Percentiles rank a stretch among this genome's conserved stretches.
Conservation (phyloP, 2,113 vertebrate species). For the Daboia siamensis region DNA sequence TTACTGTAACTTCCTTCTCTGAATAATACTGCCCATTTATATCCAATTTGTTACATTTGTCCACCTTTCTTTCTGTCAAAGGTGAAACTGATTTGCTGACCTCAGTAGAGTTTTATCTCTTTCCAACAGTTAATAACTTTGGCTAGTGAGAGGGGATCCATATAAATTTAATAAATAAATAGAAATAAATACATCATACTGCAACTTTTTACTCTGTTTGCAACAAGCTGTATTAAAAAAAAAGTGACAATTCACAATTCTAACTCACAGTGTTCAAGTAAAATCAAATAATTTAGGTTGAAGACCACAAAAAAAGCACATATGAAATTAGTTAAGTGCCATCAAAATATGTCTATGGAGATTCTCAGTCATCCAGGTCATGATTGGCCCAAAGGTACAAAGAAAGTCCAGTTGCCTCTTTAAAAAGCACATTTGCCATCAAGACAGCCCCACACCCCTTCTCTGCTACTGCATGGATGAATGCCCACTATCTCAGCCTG, state of each 20-base stretch:
- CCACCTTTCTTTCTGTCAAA: not conserved
- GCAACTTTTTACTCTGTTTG: not conserved
- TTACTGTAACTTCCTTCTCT: not conserved
- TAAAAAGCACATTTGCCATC: not conserved
- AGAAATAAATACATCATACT: not conserved
- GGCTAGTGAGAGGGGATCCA: not conserved
- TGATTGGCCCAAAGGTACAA: not conserved
- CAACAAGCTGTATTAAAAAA: not conserved
- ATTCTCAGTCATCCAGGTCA: not conserved
- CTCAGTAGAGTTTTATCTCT: not conserved
- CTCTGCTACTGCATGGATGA: not conserved
- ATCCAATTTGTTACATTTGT: not conserved
- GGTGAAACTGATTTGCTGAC: not conserved
- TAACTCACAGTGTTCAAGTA: not conserved
- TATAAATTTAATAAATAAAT: not conserved
- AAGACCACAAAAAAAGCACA: conserved; percentile 23
- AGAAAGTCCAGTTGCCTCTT: not conserved
- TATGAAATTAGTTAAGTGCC: not conserved
- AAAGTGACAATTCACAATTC: not conserved
- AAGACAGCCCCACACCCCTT: not conserved
- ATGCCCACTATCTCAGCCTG: not conserved
- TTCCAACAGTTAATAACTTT: not conserved
- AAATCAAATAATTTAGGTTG: not conserved
- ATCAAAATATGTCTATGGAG: not conserved
- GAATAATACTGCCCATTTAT: not conserved